Percentiles rank a stretch among this genome's conserved stretches.
phyloP scores from a whole-genome alignment of 1,140 invertebrate genomes.

The Sinonovacula constricta region DNA sequence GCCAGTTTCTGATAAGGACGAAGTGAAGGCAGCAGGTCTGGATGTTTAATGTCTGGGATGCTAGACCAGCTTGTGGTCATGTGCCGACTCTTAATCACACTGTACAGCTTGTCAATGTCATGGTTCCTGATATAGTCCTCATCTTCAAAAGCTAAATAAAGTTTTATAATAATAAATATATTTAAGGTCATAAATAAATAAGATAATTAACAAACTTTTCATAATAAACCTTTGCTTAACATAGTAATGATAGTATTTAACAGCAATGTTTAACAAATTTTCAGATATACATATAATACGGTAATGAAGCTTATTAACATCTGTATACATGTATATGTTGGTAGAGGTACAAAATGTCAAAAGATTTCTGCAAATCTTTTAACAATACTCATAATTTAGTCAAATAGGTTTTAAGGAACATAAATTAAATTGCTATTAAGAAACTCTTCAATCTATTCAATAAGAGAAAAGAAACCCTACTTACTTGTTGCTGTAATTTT shows the following conservation, averaged over 20 bases:
- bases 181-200: no score
- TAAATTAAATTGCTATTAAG: background rate
- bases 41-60: constrained; percentile 79
- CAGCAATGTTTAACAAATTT: no score
- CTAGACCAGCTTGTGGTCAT: constrained; percentile 13
- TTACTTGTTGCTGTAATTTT: constrained; percentile 56
- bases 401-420: background rate
- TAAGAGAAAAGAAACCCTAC: constrained; percentile 5
- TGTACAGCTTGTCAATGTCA: constrained; percentile 79
- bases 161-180: no score
- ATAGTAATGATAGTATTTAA: no score
- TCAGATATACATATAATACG: no score
- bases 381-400: background rate
- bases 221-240: no score
- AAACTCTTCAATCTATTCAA: background rate
- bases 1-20: constrained; percentile 84
- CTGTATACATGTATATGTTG: background rate
- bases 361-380: background rate
- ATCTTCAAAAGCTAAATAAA: constrained; percentile 50
- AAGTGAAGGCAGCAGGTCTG: constrained; percentile 80
- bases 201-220: no score
- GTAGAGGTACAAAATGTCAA: background rate
- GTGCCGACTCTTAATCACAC: constrained; percentile 78
- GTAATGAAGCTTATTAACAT: no score
- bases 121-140: constrained; percentile 69